Conservation (phyloP, 2,888 invertebrate species). For the Latrodectus hesperus region DNA sequence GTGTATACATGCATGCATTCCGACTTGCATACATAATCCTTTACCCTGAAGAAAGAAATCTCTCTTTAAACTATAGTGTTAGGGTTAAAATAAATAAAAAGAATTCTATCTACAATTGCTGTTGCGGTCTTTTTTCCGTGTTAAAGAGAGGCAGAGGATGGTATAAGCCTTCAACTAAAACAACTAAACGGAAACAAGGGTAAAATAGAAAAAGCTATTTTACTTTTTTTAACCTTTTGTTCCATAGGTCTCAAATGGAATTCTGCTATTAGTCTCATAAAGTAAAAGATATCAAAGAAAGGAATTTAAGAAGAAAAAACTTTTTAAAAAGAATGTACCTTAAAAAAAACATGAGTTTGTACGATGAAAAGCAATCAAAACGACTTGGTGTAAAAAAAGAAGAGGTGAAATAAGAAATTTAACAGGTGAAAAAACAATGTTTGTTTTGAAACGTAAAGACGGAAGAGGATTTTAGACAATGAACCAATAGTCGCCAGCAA, state of each 20-base stretch:
- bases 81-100: too few species aligned
- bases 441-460: conserved; percentile 44
- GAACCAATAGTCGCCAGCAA: neutral
- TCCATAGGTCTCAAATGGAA: conserved; percentile 46
- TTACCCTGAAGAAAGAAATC: too few species aligned
- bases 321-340: neutral
- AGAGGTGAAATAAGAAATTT: neutral
- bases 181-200: conserved; percentile 32
- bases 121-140: too few species aligned
- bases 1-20: too few species aligned
- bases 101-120: too few species aligned
- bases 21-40: too few species aligned
- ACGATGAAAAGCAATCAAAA: conserved; percentile 54
- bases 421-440: conserved; percentile 25
- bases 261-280: conserved; percentile 45
- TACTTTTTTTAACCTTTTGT: conserved; percentile 23
- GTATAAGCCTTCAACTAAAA: conserved; percentile 49
- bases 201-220: neutral
- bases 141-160: conserved; percentile 20
- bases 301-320: conserved; percentile 21
- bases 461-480: neutral
- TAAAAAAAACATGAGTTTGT: conserved; percentile 25
- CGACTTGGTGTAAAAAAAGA: conserved; percentile 26
- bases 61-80: too few species aligned
- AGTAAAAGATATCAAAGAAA: conserved; percentile 51